These are phyloP conservation scores for Cathartes aura DNA, from an alignment of 2,113 vertebrate genomes.

Conservation along the genomic window DNA sequence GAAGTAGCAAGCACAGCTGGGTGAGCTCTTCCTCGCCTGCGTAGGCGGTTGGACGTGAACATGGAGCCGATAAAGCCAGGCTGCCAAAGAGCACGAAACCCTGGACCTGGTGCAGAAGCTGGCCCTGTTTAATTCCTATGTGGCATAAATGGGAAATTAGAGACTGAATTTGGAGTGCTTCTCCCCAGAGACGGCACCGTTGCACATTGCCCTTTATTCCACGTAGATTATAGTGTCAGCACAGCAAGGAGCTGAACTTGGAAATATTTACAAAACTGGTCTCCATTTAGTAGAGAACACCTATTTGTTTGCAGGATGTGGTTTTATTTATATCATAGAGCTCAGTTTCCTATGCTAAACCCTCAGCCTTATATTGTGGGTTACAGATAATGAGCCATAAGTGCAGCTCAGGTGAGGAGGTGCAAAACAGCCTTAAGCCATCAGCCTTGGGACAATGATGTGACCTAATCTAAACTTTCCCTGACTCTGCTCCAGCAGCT, in stretches of 20 bases:
- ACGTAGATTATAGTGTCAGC: not conserved
- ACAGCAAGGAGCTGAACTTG: not conserved
- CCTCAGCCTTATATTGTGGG: not conserved
- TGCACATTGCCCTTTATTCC: not conserved
- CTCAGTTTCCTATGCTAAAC: not conserved
- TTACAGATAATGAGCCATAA: not conserved
- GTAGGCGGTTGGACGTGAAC: fast-evolving
- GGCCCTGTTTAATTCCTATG: not conserved
- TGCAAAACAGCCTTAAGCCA: not conserved
- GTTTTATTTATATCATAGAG: not conserved
- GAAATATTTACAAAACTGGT: not conserved
- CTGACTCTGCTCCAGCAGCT: not conserved
- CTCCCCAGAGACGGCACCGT: not conserved
- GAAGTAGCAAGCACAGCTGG: fast-evolving
- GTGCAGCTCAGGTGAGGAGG: not conserved
- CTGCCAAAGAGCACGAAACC: not conserved
- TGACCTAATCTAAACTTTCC: not conserved
- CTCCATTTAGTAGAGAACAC: not conserved
- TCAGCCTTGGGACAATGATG: not conserved
- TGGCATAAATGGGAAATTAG: not conserved
- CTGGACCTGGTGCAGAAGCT: not conserved
- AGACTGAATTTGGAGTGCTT: not conserved
- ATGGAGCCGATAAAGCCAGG: not conserved
- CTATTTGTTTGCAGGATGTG: not conserved
- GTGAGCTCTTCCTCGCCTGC: not conserved